Evolutionary conservation across 2,888 invertebrate species (phyloP).

Genomic region (Alsophila aescularia): DNA sequence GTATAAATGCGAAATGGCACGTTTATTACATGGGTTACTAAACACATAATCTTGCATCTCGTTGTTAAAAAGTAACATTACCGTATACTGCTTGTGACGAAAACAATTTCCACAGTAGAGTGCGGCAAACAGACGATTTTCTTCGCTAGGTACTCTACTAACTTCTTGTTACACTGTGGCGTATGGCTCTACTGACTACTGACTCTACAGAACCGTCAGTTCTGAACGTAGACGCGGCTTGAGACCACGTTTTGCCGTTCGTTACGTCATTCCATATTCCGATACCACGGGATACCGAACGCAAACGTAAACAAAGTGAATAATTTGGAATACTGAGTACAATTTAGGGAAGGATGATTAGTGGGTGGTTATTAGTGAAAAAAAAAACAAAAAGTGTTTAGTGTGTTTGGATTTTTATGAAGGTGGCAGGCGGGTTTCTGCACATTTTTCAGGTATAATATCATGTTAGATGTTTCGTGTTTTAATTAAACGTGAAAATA

Average conservation of each 20-base stretch:
- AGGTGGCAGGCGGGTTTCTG: slow-evolving; percentile 19
- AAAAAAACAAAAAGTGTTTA: slow-evolving; percentile 11
- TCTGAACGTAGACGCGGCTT: slow-evolving; percentile 10
- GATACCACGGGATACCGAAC: slow-evolving; percentile 19
- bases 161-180: slow-evolving; percentile 26
- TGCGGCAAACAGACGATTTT: slow-evolving; percentile 51
- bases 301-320: slow-evolving; percentile 34
- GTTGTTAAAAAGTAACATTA: slow-evolving; percentile 33
- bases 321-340: slow-evolving; percentile 7
- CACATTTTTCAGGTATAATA: slow-evolving; percentile 32
- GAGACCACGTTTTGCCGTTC: slow-evolving; percentile 23
- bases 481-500: slow-evolving; percentile 22
- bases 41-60: slow-evolving; percentile 27
- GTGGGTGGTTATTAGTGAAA: slow-evolving; percentile 21
- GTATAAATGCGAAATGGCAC: slow-evolving; percentile 8
- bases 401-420: slow-evolving; percentile 26
- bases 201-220: slow-evolving; percentile 31
- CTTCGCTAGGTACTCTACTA: slow-evolving; percentile 14
- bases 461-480: slow-evolving; percentile 14
- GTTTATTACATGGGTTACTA: slow-evolving; percentile 31
- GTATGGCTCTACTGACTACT: slow-evolving; percentile 6
- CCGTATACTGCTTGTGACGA: slow-evolving; percentile 50
- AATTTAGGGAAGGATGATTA: slow-evolving; percentile 5
- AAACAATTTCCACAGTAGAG: slow-evolving; percentile 68
- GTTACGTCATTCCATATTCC: slow-evolving; percentile 1